These are phyloP conservation scores for Chymomyza procnemis DNA, from an alignment of 2,888 invertebrate genomes.

Conservation along the genomic window DNA sequence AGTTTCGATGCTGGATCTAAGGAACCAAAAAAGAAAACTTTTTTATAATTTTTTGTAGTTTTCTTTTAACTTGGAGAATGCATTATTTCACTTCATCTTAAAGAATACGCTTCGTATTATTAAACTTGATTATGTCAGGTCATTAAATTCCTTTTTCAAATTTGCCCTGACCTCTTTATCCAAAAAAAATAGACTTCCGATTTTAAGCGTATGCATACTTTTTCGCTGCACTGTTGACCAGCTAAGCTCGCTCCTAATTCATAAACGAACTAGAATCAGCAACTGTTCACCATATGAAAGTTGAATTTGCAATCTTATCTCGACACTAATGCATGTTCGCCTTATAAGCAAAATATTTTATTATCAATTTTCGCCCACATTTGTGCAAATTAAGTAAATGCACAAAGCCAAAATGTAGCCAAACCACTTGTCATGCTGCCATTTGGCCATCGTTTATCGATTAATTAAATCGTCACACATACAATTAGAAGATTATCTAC, in stretches of 20 bases:
- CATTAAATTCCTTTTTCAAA: too few species aligned
- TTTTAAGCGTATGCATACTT: background rate
- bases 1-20: too few species aligned
- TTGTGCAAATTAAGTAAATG: slow-evolving; percentile 5
- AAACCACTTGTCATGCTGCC: background rate
- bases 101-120: too few species aligned
- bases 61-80: too few species aligned
- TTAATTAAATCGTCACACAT: slow-evolving; percentile 43
- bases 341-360: background rate
- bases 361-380: background rate
- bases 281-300: background rate
- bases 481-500: slow-evolving; percentile 59
- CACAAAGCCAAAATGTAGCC: slow-evolving; percentile 1
- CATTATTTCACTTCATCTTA: too few species aligned
- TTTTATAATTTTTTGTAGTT: too few species aligned
- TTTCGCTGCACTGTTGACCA: background rate
- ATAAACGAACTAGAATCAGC: background rate
- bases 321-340: background rate
- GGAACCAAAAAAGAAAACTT: too few species aligned
- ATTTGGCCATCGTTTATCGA: slow-evolving; percentile 23
- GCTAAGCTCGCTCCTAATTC: background rate
- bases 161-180: too few species aligned
- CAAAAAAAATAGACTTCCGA: too few species aligned
- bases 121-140: too few species aligned
- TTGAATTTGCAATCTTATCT: slow-evolving; percentile 3